These are phyloP conservation scores for Malurus elegans DNA, from an alignment of 2,113 vertebrate genomes.

Conservation along the genomic window DNA sequence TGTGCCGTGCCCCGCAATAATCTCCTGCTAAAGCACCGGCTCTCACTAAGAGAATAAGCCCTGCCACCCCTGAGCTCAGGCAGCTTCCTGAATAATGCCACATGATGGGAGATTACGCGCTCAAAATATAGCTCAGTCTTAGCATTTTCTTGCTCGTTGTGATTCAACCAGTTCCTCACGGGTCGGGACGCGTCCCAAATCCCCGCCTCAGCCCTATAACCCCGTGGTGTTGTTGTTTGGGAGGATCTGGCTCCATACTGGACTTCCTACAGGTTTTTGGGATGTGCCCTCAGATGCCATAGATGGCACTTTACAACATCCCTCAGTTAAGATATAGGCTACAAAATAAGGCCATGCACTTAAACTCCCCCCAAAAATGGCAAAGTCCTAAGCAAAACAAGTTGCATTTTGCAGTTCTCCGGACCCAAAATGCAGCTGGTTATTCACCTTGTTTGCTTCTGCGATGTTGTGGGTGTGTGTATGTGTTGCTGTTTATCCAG, in stretches of 20 bases:
- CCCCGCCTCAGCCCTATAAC: neutral
- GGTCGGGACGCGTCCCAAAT: neutral
- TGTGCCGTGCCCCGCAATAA: conserved; percentile 38
- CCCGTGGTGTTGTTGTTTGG: neutral
- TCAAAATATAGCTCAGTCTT: conserved; percentile 51
- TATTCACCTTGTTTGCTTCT: neutral
- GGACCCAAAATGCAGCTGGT: neutral
- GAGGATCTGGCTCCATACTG: neutral
- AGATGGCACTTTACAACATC: accelerated
- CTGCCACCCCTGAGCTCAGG: conserved; percentile 51
- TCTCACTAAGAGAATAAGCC: conserved; percentile 52
- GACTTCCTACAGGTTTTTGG: neutral
- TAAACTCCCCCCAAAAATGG: neutral
- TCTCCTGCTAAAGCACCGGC: conserved; percentile 29
- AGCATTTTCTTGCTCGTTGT: conserved; percentile 20
- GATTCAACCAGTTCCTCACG: neutral
- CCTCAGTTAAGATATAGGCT: neutral
- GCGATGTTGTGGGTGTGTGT: neutral
- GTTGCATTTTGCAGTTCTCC: neutral
- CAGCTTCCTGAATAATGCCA: conserved; percentile 44
- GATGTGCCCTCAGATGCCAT: neutral
- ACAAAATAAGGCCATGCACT: neutral
- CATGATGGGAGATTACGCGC: conserved; percentile 49
- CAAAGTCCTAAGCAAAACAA: neutral
- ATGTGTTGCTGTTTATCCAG: neutral